Percentiles rank a stretch among this genome's conserved stretches.
These are phyloP conservation scores for Liopterus haemorrhoidalis DNA, from an alignment of 2,888 invertebrate species.

Conservation along the genomic window DNA sequence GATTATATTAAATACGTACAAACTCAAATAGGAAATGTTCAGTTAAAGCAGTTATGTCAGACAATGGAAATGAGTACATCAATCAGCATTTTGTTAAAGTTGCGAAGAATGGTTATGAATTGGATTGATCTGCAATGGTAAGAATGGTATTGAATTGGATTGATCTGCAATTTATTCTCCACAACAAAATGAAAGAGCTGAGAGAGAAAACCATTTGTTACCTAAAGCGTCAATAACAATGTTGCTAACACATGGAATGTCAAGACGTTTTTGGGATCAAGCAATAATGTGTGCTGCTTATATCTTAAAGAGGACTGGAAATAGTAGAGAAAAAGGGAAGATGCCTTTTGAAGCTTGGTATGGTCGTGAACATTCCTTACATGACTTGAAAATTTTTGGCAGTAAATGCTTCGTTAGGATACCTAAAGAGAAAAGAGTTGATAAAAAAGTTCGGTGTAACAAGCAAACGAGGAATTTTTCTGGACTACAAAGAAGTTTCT, in stretches of 20 bases:
- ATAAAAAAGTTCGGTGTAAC: constrained; percentile 15
- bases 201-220: constrained; percentile 14
- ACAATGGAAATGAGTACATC: constrained; percentile 20
- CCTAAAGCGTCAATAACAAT: constrained; percentile 16
- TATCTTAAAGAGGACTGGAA: too few relatives aligned
- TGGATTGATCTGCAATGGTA: too few relatives aligned
- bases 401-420: background rate
- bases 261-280: constrained; percentile 18
- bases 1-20: constrained; percentile 9
- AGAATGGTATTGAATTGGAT: too few relatives aligned
- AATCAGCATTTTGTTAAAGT: constrained; percentile 11
- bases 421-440: background rate
- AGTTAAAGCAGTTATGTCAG: constrained; percentile 19
- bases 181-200: constrained; percentile 12
- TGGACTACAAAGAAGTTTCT: constrained; percentile 19
- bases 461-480: constrained; percentile 11
- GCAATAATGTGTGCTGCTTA: constrained; percentile 17
- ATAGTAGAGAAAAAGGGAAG: too few relatives aligned
- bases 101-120: too few relatives aligned
- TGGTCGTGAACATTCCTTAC: too few relatives aligned
- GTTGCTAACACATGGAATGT: constrained; percentile 20
- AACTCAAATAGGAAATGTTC: constrained; percentile 15
- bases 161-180: too few relatives aligned
- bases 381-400: constrained; percentile 11
- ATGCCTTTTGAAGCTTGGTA: too few relatives aligned